Base-by-base conservation (phyloP, 1,140 invertebrate genomes). In the Akabosia matsudoensis region DNA sequence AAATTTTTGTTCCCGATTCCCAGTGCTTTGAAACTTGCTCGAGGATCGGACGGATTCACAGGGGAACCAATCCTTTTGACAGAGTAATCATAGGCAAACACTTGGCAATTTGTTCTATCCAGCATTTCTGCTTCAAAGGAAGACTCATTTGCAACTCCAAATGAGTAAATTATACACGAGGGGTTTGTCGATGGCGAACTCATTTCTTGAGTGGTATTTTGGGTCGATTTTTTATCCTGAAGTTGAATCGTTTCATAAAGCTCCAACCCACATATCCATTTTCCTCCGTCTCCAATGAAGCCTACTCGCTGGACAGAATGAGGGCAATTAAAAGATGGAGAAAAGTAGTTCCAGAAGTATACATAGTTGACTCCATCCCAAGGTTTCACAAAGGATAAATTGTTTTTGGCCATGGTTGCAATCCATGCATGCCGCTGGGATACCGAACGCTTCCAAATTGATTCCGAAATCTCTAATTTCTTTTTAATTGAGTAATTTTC, bases 81-180 rank as follows among this genome's bases (percentile, higher is more conserved):
- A 7, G 61, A 67, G 28, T 67, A 54, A 56, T 77, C 76, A 33
- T 56, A 77, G 24, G 72, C 22, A 34, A 34, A 61, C 4, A 77
- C 56, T 1, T 18, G 61, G 37, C 76, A 77, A 24, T 74, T 67
- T 30, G 76, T 67, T 28, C 72, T 61, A 37, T 70, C 26, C 26
- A 77, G 24, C 22, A 77, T 31, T 74, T 74, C 71, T 71, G 33
- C 31, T 33, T 77, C 76, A 26, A 77, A 77, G 2, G 76, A 77
- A 10, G 52, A 37, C 22, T 77, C 76, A 67, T 56, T 67, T 45
- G 54, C 45, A 74, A 72, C 70, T 14, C 76, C 76, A 70, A 54
- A 77, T 14, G 76, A 77, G 45, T 74, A 77, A 28, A 77, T 54
- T 52, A 78, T 45, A 37, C 72, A 76, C 7, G 33, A 18, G 7